phyloP scores from a whole-genome alignment of 2,797 vertebrate species.

The Sarcophilus harrisii region DNA sequence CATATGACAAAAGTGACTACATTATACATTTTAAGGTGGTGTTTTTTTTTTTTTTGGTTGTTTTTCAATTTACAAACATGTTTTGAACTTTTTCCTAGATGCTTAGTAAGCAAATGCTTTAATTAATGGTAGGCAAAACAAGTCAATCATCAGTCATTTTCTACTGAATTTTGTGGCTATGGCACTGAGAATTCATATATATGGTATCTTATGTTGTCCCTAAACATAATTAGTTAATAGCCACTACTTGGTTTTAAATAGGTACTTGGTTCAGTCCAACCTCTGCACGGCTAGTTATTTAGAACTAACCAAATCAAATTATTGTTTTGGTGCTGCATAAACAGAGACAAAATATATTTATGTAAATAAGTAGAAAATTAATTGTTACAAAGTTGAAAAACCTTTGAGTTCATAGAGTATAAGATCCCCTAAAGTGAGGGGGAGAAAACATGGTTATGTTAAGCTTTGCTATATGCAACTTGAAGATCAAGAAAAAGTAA shows the following conservation, averaged over 20 bases:
- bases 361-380: background rate
- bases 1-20: conserved; percentile 4
- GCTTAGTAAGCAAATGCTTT: background rate
- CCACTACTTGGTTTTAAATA: conserved; percentile 18
- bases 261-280: background rate
- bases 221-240: background rate
- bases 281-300: conserved; percentile 2
- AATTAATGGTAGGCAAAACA: background rate
- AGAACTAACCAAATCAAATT: background rate
- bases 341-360: background rate
- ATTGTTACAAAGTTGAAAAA: background rate
- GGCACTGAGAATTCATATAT: background rate
- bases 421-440: background rate
- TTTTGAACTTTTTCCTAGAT: conserved; percentile 12
- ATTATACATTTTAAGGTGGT: conserved; percentile 1
- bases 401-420: background rate
- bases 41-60: background rate
- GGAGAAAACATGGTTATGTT: background rate
- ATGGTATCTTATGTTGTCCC: background rate
- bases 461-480: background rate
- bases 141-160: conserved; percentile 12
- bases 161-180: background rate
- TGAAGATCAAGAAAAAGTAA: background rate
- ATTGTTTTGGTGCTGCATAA: background rate
- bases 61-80: background rate